Conservation (phyloP, 2,113 vertebrate genomes). For the Coracopsis vasa region DNA sequence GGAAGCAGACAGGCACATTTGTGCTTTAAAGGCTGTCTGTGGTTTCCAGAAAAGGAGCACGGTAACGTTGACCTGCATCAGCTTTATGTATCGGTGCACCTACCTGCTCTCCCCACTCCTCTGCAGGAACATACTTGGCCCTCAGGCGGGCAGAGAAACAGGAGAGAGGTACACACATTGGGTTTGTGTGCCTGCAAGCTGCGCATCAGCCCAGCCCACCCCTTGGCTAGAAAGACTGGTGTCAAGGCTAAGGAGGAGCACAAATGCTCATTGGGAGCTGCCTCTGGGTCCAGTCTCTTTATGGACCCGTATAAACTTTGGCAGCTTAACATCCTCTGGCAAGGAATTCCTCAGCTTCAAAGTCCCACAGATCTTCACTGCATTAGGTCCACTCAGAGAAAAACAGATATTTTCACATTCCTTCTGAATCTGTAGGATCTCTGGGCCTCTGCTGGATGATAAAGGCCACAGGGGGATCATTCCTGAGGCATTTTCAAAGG, state of each 20-base stretch:
- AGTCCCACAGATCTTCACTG: background rate
- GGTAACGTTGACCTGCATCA: background rate
- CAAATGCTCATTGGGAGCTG: accelerated
- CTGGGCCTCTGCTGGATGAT: background rate
- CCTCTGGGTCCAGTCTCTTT: background rate
- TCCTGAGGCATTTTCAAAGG: background rate
- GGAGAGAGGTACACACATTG: accelerated
- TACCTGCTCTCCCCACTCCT: background rate
- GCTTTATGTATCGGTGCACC: accelerated
- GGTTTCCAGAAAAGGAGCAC: background rate
- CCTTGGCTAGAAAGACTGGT: background rate
- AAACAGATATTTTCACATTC: background rate
- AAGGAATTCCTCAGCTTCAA: background rate
- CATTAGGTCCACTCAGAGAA: background rate
- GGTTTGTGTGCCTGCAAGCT: background rate
- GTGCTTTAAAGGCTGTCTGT: background rate
- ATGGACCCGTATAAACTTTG: background rate
- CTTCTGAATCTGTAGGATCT: background rate
- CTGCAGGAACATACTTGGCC: accelerated
- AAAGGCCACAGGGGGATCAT: background rate
- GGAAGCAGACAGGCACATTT: background rate
- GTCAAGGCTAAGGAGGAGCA: background rate
- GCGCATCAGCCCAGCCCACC: background rate
- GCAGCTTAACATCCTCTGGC: background rate
- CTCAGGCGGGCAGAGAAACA: background rate